Conservation (phyloP, 2,888 invertebrate genomes). For the Gymnosoma rotundatum region DNA sequence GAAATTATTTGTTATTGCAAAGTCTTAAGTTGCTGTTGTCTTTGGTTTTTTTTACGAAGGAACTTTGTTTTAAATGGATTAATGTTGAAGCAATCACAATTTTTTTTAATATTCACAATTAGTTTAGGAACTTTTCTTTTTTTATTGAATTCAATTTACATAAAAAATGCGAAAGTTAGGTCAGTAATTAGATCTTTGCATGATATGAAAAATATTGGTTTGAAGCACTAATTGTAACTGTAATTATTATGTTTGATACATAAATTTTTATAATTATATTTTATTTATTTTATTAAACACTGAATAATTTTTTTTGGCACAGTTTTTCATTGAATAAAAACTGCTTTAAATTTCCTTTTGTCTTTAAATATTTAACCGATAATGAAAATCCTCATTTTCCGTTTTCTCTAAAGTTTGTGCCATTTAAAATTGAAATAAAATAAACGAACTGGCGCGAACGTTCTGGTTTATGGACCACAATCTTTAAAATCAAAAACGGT, state of each 20-base stretch:
- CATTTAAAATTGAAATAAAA: background rate
- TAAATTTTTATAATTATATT: too few species aligned
- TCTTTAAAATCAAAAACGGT: conserved; percentile 59
- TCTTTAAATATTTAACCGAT: background rate
- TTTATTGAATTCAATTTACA: background rate
- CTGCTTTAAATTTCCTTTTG: background rate
- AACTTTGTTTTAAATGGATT: conserved; percentile 3
- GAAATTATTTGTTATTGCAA: too few species aligned
- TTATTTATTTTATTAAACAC: too few species aligned
- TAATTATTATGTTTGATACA: too few species aligned
- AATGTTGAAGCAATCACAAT: background rate
- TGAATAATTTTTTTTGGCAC: too few species aligned
- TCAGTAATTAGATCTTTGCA: too few species aligned
- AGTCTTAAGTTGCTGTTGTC: background rate
- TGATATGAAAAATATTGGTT: too few species aligned
- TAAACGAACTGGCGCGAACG: background rate
- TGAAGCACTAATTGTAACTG: too few species aligned
- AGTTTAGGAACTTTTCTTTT: background rate
- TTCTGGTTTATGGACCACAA: conserved; percentile 39
- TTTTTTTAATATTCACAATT: background rate
- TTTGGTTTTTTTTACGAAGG: background rate
- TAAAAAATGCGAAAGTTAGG: background rate
- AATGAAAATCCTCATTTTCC: background rate
- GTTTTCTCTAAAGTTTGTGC: background rate
- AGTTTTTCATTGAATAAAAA: background rate